Evolutionary conservation across 2,113 vertebrate genomes (phyloP).

Genomic region (Speoplatyrhinus poulsoni): DNA sequence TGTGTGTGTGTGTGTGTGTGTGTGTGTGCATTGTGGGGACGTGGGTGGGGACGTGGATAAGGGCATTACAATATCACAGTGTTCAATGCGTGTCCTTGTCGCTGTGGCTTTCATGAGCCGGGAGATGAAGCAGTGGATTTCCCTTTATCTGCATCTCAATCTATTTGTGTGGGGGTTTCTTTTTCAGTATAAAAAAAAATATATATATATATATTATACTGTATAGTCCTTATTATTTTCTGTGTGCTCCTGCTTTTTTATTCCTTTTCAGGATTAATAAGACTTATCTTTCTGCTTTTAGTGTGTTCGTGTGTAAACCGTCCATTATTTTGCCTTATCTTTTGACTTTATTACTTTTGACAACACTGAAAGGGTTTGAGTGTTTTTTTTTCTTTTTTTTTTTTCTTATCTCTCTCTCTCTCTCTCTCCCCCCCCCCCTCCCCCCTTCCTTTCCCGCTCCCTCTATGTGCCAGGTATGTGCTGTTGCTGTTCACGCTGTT

Average conservation of each 20-base stretch:
- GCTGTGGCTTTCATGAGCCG: conserved; percentile 49
- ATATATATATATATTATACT: neutral
- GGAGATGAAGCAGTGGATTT: conserved; percentile 20
- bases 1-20: neutral
- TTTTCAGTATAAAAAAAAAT: neutral
- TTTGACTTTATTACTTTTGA: conserved; percentile 1
- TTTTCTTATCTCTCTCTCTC: neutral
- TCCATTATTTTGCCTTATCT: neutral
- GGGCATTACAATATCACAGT: conserved; percentile 66
- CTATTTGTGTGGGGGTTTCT: neutral
- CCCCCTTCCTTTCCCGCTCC: neutral
- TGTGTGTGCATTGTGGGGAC: neutral
- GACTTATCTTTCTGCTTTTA: neutral
- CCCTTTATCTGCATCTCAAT: no score
- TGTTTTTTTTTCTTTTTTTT: neutral
- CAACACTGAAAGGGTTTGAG: no score
- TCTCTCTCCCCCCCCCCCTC: neutral
- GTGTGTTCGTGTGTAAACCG: neutral
- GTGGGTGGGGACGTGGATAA: conserved; percentile 5
- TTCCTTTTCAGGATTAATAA: neutral
- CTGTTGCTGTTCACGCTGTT: conserved; percentile 77
- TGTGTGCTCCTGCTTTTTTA: neutral
- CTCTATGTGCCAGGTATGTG: conserved; percentile 72
- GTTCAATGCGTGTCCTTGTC: conserved; percentile 11
- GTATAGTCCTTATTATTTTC: neutral